Evolutionary conservation across 1,140 invertebrate species (phyloP), one percentile per base, ranked within the genome.

Genomic region (Ostrea edulis): DNA sequence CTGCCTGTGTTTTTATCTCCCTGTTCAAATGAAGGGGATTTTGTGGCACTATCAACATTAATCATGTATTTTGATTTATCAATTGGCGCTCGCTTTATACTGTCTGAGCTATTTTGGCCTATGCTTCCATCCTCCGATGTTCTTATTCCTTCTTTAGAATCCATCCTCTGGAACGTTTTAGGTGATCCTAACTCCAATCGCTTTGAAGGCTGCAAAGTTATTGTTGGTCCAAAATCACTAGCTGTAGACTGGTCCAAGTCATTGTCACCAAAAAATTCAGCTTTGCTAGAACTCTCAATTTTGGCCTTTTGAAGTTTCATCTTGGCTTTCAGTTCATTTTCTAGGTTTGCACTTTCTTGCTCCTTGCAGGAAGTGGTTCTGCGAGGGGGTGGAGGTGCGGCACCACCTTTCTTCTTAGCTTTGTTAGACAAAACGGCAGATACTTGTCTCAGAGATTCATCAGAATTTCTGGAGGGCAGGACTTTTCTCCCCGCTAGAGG

Each of bases 241-340:
- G 85, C 84, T 8, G 35, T 53, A 0, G 87, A 62, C 82, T 83
- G 71, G 81, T 87, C 58, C 20, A 89, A 88, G 14, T 91, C 85
- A 86, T 90, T 82, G 54, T 93, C 92, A 22, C 89, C 86, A 62
- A 71, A 90, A 58, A 86, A 85, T 53, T 89, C 89, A 5, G 65
- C 71, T 12, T 92, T 71, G 44, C 89, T 89, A 54, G 90, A 88
- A 84, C 92, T 93, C 88, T 94, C 93, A 9, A 94, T 90, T 87
- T 94, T 94, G 22, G 92, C 93, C 87, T 94, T 94, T 87, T 94
- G 93, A 55, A 93, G 89, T 83, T 93, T 93, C 87, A 94, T 94
- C 89, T 93, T 92, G 22, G 91, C 91, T 84, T 93, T 93, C 3
- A 94, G 89, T 86, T 94, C 93, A 52, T 86, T 89, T 71, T 89